Conservation (phyloP, 2,888 invertebrate genomes). For the Schrankia costaestrigalis region DNA sequence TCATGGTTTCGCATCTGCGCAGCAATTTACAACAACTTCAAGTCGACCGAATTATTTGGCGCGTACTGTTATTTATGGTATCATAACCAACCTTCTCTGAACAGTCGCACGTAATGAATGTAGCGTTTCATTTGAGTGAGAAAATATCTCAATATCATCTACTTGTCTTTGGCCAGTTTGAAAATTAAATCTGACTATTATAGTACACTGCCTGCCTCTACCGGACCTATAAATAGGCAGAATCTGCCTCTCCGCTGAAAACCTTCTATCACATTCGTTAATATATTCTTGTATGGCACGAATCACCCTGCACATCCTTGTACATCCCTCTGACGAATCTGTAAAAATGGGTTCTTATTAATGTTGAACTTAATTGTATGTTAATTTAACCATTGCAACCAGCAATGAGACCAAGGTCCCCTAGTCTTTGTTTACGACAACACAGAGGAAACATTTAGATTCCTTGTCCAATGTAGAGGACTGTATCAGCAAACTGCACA, state of each 20-base stretch:
- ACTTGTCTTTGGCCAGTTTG: conserved; percentile 92
- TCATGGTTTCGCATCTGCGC: no score
- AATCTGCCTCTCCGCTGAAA: conserved; percentile 92
- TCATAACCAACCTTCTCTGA: conserved; percentile 81
- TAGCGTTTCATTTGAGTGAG: conserved; percentile 96
- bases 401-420: no score
- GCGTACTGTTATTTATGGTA: no score
- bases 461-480: no score
- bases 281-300: conserved; percentile 97
- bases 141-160: conserved; percentile 95
- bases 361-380: neutral
- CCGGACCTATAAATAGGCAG: conserved; percentile 94
- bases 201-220: conserved; percentile 92
- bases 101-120: conserved; percentile 91
- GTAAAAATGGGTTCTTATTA: conserved; percentile 32
- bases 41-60: no score
- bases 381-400: neutral
- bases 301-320: conserved; percentile 94
- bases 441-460: no score
- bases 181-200: conserved; percentile 89
- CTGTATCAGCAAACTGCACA: no score
- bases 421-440: no score
- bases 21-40: no score
- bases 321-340: conserved; percentile 70
- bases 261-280: conserved; percentile 95